Evolutionary conservation across 2,113 vertebrate genomes (phyloP), one percentile per base, ranked within the genome.

Genomic region (Lucifuga dentata): DNA sequence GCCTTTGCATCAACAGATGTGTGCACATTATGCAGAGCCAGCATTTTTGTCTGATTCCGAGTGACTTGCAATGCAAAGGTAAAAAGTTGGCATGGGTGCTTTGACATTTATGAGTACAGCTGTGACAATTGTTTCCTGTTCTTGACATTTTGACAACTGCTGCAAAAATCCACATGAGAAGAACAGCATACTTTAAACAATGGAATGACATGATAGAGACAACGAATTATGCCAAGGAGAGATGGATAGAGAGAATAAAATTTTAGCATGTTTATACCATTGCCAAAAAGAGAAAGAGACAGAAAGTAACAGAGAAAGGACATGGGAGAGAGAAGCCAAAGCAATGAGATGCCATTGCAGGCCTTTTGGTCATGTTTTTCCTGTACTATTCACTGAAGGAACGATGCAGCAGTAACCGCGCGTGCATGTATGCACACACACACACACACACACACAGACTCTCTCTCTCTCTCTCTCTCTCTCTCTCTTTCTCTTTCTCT

Each of bases 361-460:
- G 52, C 70, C 72, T 53, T 29, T 73, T 69, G 19, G 50, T 65
- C 23, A 60, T 53, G 50, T 57, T 61, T 65, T 62, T 16, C 24
- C 23, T 26, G 44, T 51, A 35, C 39, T 26, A 66, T 66, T 38
- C 15, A 32, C 29, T 50, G 44, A 79, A 60, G 61, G 24, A 15
- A 49, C 33, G 29, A 73, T 80, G 69, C 73, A 79, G 79, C 70
- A 76, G 70, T 55, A 26, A 49, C 53, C 64, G 48, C 55, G 32
- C 38, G 13, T n/a, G n/a, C n/a, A n/a, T n/a, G n/a, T n/a, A n/a
- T n/a, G n/a, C n/a, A n/a, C n/a, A n/a, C n/a, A n/a, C n/a, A n/a
- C n/a, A n/a, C n/a, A n/a, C n/a, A n/a, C 33, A 41, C 23, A 61
- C 40, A 32, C 9, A 2, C 38, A 53, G 9, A 66, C 40, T 44